Base-by-base conservation (phyloP, 2,888 invertebrate genomes). In the Oscheius sp. region DNA sequence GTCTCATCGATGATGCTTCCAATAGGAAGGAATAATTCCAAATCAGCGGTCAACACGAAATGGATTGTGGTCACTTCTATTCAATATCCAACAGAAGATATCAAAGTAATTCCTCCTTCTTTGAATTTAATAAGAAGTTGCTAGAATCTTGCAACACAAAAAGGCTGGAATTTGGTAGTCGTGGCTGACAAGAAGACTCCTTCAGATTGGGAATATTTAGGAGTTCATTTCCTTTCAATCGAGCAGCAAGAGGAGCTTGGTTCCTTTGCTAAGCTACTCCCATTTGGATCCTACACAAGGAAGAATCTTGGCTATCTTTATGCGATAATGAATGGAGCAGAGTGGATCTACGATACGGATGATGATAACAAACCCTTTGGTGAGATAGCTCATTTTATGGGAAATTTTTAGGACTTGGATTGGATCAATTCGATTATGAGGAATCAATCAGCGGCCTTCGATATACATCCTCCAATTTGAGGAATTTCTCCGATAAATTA, bases 101-200 rank as follows among this genome's bases (percentile, higher is more conserved):
- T 65, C 25, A 50, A 50, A 37, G 65, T 65, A 20, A 4, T 42
- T 3, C n/a, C n/a, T n/a, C n/a, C n/a, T n/a, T n/a, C n/a, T n/a
- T n/a, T n/a, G n/a, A n/a, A n/a, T n/a, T n/a, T n/a, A n/a, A n/a
- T n/a, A n/a, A n/a, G n/a, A n/a, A n/a, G n/a, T 15, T 63, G 46
- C 34, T 33, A 72, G 72, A 29, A 63, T 31, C 57, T 72, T 0
- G 65, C 73, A 0, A 33, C 66, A 5, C 34, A 67, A 25, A 20
- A 31, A 15, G 71, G 68, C 17, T 74, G 74, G 71, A 71, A 63
- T 34, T 10, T 74, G 10, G 74, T 74, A 1, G 70, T 74, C 0
- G 71, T 74, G 10, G 71, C 65, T 0, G 74, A 74, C 34, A 71
- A 57, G 0, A 74, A 74, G 29, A 74, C 74, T n/a, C 74, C 74